Conservation (phyloP, 2,888 invertebrate genomes). For the Meganola albula region DNA sequence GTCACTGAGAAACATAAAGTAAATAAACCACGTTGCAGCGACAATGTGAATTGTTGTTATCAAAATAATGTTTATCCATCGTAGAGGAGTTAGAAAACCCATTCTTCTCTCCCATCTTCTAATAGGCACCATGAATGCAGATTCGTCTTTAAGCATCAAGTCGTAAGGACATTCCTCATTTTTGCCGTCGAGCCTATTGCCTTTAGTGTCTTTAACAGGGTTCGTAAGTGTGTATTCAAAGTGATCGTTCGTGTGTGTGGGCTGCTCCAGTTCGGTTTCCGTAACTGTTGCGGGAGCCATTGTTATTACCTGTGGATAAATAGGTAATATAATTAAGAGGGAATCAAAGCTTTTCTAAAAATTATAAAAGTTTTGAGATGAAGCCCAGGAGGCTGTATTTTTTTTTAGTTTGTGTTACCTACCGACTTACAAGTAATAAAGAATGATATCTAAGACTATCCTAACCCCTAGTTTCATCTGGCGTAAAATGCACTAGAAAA, state of each 20-base stretch:
- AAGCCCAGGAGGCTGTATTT: too few relatives aligned
- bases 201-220: conserved; percentile 14
- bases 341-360: too few relatives aligned
- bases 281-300: conserved; percentile 39
- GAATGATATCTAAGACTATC: too few relatives aligned
- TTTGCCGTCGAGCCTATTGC: conserved; percentile 7
- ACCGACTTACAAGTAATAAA: too few relatives aligned
- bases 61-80: conserved; percentile 79
- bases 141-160: conserved; percentile 36
- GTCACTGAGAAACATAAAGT: conserved; percentile 32
- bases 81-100: conserved; percentile 79
- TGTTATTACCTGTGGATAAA: conserved; percentile 24
- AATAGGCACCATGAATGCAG: conserved; percentile 36
- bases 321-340: conserved; percentile 1
- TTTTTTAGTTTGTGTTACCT: too few relatives aligned
- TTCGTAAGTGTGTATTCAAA: conserved; percentile 26
- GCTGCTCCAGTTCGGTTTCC: conserved; percentile 30
- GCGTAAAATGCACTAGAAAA: too few relatives aligned
- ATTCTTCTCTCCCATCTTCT: conserved; percentile 52
- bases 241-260: conserved; percentile 14
- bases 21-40: conserved; percentile 49
- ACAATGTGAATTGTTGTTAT: conserved; percentile 65
- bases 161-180: conserved; percentile 32
- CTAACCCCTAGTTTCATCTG: too few relatives aligned
- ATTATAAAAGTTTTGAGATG: too few relatives aligned